Percentiles rank a stretch among this genome's conserved stretches.
phyloP scores from a whole-genome alignment of 2,113 vertebrate species.

The Mus pahari region DNA sequence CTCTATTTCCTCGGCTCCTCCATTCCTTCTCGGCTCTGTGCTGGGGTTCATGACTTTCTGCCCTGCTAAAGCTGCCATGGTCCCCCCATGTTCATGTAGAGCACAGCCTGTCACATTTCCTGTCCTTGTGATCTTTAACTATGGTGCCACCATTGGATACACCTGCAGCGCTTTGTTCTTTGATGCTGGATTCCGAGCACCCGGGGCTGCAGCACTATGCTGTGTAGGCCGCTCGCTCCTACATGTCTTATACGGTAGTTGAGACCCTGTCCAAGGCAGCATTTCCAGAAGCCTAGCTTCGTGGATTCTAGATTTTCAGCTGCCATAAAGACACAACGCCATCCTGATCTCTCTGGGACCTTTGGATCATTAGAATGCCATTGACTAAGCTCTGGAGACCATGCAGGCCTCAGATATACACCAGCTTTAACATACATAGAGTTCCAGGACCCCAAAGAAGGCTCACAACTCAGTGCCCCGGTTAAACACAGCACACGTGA shows the following conservation, averaged over 20 bases:
- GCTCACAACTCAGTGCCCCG: constrained; percentile 42
- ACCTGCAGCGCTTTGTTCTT: constrained; percentile 53
- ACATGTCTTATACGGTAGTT: constrained; percentile 58
- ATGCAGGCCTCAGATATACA: not conserved
- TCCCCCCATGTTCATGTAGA: constrained; percentile 41
- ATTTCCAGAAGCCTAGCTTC: constrained; percentile 34
- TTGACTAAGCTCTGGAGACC: constrained; percentile 21
- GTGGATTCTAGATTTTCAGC: constrained; percentile 43
- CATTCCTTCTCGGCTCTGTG: not conserved
- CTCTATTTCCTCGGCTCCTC: not conserved
- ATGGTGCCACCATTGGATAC: not conserved
- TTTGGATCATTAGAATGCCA: constrained; percentile 43
- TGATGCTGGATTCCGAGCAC: constrained; percentile 55
- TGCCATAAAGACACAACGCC: constrained; percentile 54
- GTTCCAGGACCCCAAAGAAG: constrained; percentile 60
- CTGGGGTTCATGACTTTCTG: not conserved
- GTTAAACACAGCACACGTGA: constrained; percentile 36
- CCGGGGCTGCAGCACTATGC: constrained; percentile 25
- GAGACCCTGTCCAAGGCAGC: constrained; percentile 56
- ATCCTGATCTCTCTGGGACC: not conserved
- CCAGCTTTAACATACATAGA: not conserved
- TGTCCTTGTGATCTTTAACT: constrained; percentile 28
- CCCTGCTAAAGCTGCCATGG: constrained; percentile 40
- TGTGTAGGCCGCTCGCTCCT: constrained; percentile 21
- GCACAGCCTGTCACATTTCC: constrained; percentile 57